Base-by-base conservation (phyloP, 2,113 vertebrate species). In the Lophura nycthemera region DNA sequence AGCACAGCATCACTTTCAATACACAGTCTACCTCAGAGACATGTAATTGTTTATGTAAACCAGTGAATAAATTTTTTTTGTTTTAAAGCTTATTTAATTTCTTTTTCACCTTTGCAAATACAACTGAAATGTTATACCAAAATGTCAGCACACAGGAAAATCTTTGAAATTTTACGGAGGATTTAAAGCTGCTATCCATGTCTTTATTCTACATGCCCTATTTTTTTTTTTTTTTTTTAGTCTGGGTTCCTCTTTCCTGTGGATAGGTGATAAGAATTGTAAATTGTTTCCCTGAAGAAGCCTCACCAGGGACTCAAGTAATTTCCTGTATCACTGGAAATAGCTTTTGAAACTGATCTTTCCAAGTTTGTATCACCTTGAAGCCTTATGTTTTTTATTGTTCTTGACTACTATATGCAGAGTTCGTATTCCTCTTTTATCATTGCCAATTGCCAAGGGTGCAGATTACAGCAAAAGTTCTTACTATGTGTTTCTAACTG, bases 121-220 rank as follows among this genome's bases (percentile, higher is more conserved):
- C 3, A 3, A 20, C 8, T 47, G 11, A 75, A 78, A 78, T 42
- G 6, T 10, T 67, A 38, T 42, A 78, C 8, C 43, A 69, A 85
- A 86, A 38, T 0, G 0, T n/a, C 25, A 66, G 13, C 29, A 27
- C 57, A 74, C 24, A 36, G 27, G 15, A 57, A 91, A 66, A 63
- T 27, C 3, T 38, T 89, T 12, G 18, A 5, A 22, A 63, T 66
- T 88, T 66, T 47, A 47, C 40, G 36, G 19, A 0, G 0, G 52
- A n/a, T 83, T 82, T 80, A 43, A 88, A 83, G 3, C 25, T 4
- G 4, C 3, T 82, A 4, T n/a, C 32, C 17, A 50, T 8, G 22
- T 80, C n/a, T 80, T 78, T 7, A 38, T 50, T 85, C 52, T 42
- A 38, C 11, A 13, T 3, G 4, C 8, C 7, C 3, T 45, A 24